Conservation (phyloP, 2,888 invertebrate genomes). For the Hedychridium roseum region DNA sequence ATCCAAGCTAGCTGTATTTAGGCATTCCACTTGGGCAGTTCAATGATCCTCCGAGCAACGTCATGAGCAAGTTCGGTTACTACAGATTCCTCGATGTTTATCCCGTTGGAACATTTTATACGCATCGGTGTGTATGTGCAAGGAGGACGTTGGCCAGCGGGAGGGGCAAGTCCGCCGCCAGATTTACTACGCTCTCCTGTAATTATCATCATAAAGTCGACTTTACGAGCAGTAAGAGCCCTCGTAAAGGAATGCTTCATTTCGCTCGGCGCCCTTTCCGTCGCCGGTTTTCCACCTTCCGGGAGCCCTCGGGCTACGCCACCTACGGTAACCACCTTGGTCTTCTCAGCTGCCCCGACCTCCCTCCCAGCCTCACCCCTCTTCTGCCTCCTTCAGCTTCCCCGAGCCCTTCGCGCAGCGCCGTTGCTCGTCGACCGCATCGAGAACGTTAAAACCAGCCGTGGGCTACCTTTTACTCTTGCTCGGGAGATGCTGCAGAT, state of each 20-base stretch:
- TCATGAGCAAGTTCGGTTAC: too few species aligned
- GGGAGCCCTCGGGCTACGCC: constrained; percentile 32
- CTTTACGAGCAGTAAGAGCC: constrained; percentile 64
- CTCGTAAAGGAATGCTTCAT: constrained; percentile 65
- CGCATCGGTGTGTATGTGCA: constrained; percentile 23
- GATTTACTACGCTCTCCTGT: constrained; percentile 63
- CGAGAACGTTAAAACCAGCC: constrained; percentile 36
- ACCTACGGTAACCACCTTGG: constrained; percentile 44
- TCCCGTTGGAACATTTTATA: constrained; percentile 5
- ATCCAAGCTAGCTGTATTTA: too few species aligned
- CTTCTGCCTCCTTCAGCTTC: constrained; percentile 12
- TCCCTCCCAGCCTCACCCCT: constrained; percentile 15
- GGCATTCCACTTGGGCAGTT: too few species aligned
- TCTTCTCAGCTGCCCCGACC: constrained; percentile 26
- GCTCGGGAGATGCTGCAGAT: constrained; percentile 10
- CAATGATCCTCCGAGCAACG: too few species aligned
- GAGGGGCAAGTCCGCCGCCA: constrained; percentile 49
- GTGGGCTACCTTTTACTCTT: constrained; percentile 28
- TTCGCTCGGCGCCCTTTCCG: constrained; percentile 42
- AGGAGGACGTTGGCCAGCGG: constrained; percentile 30
- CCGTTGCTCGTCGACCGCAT: constrained; percentile 27
- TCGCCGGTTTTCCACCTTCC: constrained; percentile 12
- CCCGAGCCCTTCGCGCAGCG: constrained; percentile 16
- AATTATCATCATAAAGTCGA: constrained; percentile 65
- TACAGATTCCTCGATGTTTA: too few species aligned